phyloP scores from a whole-genome alignment of 2,113 vertebrate genomes.

The Mirza zaza region DNA sequence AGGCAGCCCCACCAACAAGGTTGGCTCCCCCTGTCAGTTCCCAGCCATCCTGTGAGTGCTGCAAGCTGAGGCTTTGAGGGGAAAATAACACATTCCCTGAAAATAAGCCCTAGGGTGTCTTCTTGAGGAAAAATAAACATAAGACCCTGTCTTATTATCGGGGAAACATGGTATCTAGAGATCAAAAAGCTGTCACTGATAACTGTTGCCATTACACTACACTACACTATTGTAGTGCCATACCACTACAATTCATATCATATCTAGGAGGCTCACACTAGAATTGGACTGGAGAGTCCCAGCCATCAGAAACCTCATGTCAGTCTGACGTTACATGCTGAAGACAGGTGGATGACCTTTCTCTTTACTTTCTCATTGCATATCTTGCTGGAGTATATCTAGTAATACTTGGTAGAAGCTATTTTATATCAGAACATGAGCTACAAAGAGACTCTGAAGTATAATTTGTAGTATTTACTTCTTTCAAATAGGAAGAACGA shows the following conservation, averaged over 20 bases:
- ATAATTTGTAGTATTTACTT: neutral
- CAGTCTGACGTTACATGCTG: neutral
- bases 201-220: neutral
- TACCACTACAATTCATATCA: neutral
- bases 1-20: no score
- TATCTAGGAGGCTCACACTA: neutral
- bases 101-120: no score
- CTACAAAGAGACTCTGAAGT: neutral
- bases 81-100: no score
- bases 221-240: no score
- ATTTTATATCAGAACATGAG: neutral
- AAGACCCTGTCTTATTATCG: no score
- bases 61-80: no score
- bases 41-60: no score
- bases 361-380: neutral
- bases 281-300: neutral
- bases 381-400: neutral
- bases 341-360: neutral
- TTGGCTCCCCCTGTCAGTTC: no score
- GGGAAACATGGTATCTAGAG: neutral
- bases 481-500: neutral
- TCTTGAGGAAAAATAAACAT: no score
- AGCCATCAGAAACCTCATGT: neutral
- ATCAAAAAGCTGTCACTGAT: neutral
- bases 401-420: neutral